Conservation (phyloP, 2,888 invertebrate species). For the Endomychus coccineus region DNA sequence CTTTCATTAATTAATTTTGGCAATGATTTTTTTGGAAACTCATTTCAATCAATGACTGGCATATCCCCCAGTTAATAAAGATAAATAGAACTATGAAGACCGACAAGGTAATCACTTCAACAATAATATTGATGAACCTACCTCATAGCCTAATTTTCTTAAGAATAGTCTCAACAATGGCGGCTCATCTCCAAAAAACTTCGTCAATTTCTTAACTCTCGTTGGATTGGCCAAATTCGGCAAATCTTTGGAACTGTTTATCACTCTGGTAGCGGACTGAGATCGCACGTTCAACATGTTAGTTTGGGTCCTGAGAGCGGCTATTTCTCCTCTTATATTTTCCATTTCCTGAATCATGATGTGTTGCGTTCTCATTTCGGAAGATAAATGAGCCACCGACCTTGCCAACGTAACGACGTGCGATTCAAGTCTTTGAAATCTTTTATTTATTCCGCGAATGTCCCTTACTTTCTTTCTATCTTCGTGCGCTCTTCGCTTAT, state of each 20-base stretch:
- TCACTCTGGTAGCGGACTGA: conserved; percentile 56
- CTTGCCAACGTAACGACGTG: conserved; percentile 86
- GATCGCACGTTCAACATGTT: conserved; percentile 56
- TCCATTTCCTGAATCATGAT: conserved; percentile 87
- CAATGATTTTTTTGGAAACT: too few species aligned
- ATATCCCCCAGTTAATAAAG: too few species aligned
- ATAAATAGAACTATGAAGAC: too few species aligned
- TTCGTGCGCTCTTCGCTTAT: conserved; percentile 59
- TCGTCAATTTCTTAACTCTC: conserved; percentile 79
- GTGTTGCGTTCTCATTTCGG: conserved; percentile 86
- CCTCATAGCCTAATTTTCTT: conserved; percentile 88
- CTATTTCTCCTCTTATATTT: conserved; percentile 73
- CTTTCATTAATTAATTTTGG: too few species aligned
- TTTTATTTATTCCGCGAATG: conserved; percentile 70
- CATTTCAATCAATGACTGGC: too few species aligned
- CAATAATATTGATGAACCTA: too few species aligned
- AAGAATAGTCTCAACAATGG: conserved; percentile 83
- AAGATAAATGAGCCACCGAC: conserved; percentile 84
- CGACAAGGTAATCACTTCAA: too few species aligned
- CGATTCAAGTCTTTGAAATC: conserved; percentile 82
- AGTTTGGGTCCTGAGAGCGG: conserved; percentile 63
- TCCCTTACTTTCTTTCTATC: conserved; percentile 67
- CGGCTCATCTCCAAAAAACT: conserved; percentile 92
- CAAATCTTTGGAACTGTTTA: conserved; percentile 50
- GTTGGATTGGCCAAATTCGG: conserved; percentile 78